Evolutionary conservation across 2,888 invertebrate species (phyloP).

Genomic region (Scotopteryx bipunctaria): DNA sequence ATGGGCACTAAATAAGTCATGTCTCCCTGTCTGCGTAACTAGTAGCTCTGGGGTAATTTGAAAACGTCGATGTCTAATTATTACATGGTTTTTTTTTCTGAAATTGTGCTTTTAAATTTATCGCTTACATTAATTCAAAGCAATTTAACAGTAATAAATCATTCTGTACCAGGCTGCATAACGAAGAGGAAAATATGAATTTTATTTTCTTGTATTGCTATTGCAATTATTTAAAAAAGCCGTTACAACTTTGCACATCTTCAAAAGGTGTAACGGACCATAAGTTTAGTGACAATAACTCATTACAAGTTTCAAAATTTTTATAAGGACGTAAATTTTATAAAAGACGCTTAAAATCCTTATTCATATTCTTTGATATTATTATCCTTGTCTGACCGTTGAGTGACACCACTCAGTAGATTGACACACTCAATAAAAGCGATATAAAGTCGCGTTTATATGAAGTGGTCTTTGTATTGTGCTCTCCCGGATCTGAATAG

Average conservation of each 20-base stretch:
- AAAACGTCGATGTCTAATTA: conserved; percentile 40
- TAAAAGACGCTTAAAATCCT: conserved; percentile 51
- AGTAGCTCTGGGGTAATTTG: conserved; percentile 60
- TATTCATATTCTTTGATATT: conserved; percentile 53
- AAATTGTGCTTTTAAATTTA: too few relatives aligned
- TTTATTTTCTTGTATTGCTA: background rate
- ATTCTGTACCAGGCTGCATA: background rate
- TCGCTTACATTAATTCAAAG: too few relatives aligned
- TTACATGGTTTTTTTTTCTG: too few relatives aligned
- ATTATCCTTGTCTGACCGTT: conserved; percentile 74
- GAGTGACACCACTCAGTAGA: conserved; percentile 67
- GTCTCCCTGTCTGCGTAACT: conserved; percentile 70
- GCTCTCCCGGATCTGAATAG: conserved; percentile 37
- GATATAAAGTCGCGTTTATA: conserved; percentile 57
- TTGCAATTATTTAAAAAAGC: conserved; percentile 2
- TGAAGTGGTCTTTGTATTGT: conserved; percentile 62
- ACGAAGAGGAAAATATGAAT: too few relatives aligned
- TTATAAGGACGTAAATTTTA: conserved; percentile 59
- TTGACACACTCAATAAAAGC: conserved; percentile 64
- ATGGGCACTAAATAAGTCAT: conserved; percentile 79
- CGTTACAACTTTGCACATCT: conserved; percentile 25
- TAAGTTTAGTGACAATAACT: conserved; percentile 27
- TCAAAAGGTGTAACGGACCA: conserved; percentile 18
- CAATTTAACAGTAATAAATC: background rate
- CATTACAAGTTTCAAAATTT: conserved; percentile 43